Percentiles rank a stretch among this genome's conserved stretches.
These are phyloP conservation scores for Eleginops maclovinus DNA, from an alignment of 2,113 vertebrate genomes.

Conservation along the genomic window DNA sequence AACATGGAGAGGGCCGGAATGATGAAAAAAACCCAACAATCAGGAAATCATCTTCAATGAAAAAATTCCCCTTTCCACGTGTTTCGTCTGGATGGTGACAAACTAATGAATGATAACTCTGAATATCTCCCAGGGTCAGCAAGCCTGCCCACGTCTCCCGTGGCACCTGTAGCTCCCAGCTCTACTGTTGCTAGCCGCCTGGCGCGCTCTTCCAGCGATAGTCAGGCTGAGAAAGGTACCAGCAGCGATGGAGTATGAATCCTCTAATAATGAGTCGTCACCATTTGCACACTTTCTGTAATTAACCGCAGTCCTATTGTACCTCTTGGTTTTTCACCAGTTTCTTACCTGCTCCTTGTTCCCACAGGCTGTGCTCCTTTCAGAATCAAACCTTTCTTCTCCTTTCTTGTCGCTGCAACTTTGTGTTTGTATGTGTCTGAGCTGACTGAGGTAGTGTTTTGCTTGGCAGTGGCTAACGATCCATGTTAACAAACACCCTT, in stretches of 20 bases:
- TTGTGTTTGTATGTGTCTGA: slow-evolving; percentile 13
- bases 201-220: slow-evolving; percentile 89
- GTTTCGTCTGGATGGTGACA: not conserved
- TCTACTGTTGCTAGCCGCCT: slow-evolving; percentile 90
- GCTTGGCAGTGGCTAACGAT: slow-evolving; percentile 29
- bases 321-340: slow-evolving; percentile 25
- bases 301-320: slow-evolving; percentile 27
- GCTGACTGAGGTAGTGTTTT: slow-evolving; percentile 29
- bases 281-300: slow-evolving; percentile 27
- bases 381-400: slow-evolving; percentile 48
- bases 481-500: not conserved
- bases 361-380: slow-evolving; percentile 39
- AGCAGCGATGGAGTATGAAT: slow-evolving; percentile 24
- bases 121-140: slow-evolving; percentile 90
- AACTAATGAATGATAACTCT: slow-evolving; percentile 73
- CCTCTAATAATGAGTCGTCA: slow-evolving; percentile 8
- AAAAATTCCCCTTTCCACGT: slow-evolving; percentile 1
- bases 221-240: slow-evolving; percentile 93
- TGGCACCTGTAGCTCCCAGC: slow-evolving; percentile 89
- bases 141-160: slow-evolving; percentile 86
- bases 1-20: not conserved
- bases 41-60: slow-evolving; percentile 17
- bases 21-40: not conserved
- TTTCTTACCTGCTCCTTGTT: slow-evolving; percentile 47
- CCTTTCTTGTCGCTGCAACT: slow-evolving; percentile 14